phyloP scores from a whole-genome alignment of 2,113 vertebrate genomes.

The Sinocyclocheilus rhinocerous region DNA sequence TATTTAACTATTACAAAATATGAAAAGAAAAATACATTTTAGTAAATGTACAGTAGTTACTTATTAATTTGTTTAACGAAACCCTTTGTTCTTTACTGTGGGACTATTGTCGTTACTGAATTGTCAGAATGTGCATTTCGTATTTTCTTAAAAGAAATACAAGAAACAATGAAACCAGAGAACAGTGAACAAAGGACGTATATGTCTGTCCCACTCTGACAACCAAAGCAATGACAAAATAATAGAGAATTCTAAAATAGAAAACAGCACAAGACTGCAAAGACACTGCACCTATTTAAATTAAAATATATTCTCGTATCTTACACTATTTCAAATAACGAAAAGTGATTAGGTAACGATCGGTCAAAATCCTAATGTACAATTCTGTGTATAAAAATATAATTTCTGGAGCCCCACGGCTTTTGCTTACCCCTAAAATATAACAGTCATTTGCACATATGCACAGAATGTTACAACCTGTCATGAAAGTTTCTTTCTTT shows the following conservation, averaged over 20 bases:
- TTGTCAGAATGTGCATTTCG: conserved; percentile 87
- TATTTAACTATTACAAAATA: conserved; percentile 99
- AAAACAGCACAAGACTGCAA: conserved; percentile 78
- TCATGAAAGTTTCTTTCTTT: conserved; percentile 67
- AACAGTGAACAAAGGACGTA: conserved; percentile 75
- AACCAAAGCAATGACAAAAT: conserved; percentile 79
- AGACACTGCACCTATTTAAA: conserved; percentile 92
- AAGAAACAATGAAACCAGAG: conserved; percentile 59
- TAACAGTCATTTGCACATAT: conserved; percentile 81
- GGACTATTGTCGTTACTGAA: conserved; percentile 80
- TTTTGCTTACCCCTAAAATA: conserved; percentile 78
- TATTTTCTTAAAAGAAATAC: conserved; percentile 84
- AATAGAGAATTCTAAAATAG: conserved; percentile 72
- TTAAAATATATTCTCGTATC: conserved; percentile 99
- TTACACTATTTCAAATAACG: conserved; percentile 99
- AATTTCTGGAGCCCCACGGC: conserved; percentile 94
- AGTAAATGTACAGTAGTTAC: conserved; percentile 99
- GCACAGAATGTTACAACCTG: conserved; percentile 74
- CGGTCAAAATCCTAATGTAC: conserved; percentile 99
- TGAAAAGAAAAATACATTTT: conserved; percentile 99
- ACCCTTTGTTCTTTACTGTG: conserved; percentile 86
- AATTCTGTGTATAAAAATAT: conserved; percentile 99
- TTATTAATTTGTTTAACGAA: conserved; percentile 95
- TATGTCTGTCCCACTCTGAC: conserved; percentile 82
- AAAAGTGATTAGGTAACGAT: conserved; percentile 98